A percentile compares a stretch with the other conserved stretches of the same genome.
These are phyloP conservation scores for Brachypterus glaber DNA, from an alignment of 2,888 invertebrate genomes.

Conservation along the genomic window DNA sequence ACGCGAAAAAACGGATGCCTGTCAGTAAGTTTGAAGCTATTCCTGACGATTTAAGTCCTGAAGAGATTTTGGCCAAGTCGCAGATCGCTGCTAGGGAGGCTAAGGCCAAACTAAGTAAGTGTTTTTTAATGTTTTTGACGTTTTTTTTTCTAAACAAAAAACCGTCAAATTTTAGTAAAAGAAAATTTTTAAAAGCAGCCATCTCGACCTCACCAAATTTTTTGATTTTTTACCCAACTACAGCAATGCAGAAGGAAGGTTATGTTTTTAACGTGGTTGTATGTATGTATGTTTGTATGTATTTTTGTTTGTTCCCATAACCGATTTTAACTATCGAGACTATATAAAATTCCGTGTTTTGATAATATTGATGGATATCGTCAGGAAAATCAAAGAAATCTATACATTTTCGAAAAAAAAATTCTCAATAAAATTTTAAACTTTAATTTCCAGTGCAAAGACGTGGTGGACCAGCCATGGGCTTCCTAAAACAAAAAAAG, in stretches of 20 bases:
- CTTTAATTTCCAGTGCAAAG: conserved; percentile 27
- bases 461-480: conserved; percentile 43
- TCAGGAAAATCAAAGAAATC: background rate
- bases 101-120: conserved; percentile 49
- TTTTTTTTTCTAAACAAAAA: conserved; percentile 5
- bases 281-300: too few relatives aligned
- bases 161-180: conserved; percentile 2
- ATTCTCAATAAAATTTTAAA: too few relatives aligned
- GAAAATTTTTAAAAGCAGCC: too few relatives aligned
- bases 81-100: conserved; percentile 58
- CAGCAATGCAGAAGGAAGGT: background rate
- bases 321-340: too few relatives aligned
- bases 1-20: conserved; percentile 37
- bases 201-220: too few relatives aligned
- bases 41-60: conserved; percentile 64
- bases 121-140: conserved; percentile 4
- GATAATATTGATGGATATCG: background rate
- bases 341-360: too few relatives aligned
- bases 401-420: background rate
- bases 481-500: conserved; percentile 75
- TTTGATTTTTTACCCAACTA: background rate
- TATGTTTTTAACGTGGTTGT: background rate
- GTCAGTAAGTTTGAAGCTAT: conserved; percentile 68
- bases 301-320: too few relatives aligned
- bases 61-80: conserved; percentile 58